These are phyloP conservation scores for Cataglyphis cursor DNA, from an alignment of 2,888 invertebrate genomes.

Conservation along the genomic window DNA sequence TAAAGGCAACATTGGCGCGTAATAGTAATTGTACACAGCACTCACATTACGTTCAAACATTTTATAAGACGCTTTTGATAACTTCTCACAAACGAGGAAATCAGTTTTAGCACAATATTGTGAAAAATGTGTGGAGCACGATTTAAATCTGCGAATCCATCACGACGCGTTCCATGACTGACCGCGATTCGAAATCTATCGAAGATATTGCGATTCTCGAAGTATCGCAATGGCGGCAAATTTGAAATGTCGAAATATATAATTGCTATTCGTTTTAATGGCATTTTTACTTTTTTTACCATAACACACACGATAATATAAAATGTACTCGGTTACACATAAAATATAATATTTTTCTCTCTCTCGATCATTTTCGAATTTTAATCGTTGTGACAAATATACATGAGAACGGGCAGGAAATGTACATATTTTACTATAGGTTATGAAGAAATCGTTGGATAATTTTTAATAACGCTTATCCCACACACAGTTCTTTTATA, in stretches of 20 bases:
- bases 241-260: not conserved
- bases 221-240: not conserved
- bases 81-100: not conserved
- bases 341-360: not conserved
- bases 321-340: not conserved
- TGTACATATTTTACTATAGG: not conserved
- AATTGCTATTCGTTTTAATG: not conserved
- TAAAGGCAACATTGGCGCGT: too few species aligned
- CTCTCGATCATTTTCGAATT: not conserved
- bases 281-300: not conserved
- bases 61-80: not conserved
- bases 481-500: not conserved
- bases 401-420: not conserved
- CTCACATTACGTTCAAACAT: not conserved
- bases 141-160: not conserved
- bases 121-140: not conserved
- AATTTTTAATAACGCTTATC: not conserved
- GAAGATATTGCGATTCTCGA: constrained; percentile 3
- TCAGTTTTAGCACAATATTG: not conserved
- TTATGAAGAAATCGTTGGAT: not conserved
- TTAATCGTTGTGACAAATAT: not conserved
- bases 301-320: not conserved
- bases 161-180: not conserved
- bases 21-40: too few species aligned
- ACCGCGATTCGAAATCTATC: not conserved